A percentile compares a stretch with the other conserved stretches of the same genome.
phyloP scores from a whole-genome alignment of 2,113 vertebrate genomes.

The Echinops telfairi region DNA sequence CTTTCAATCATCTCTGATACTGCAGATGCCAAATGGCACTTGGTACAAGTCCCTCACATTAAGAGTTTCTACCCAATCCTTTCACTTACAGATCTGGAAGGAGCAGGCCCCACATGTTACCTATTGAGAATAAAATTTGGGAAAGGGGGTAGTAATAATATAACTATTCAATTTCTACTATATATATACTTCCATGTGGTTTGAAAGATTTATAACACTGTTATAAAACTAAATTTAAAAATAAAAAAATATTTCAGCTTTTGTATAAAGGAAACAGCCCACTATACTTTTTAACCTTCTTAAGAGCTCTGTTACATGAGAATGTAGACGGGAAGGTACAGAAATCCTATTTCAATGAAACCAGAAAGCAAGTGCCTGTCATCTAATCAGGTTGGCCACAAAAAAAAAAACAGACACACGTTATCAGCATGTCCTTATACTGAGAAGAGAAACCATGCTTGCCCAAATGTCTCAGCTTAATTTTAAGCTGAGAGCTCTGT shows the following conservation, averaged over 20 bases:
- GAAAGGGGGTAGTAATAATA: neutral
- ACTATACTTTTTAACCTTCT: neutral
- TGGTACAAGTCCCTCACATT: constrained; percentile 25
- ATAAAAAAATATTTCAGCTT: neutral
- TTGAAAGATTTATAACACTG: neutral
- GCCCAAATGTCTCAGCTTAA: constrained; percentile 61
- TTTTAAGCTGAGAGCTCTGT: constrained; percentile 64
- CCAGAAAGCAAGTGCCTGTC: constrained; percentile 41
- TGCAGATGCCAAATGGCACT: constrained; percentile 55
- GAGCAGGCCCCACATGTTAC: neutral
- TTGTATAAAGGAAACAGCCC: neutral
- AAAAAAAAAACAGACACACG: constrained; percentile 52
- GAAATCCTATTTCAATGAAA: neutral
- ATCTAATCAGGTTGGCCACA: constrained; percentile 62
- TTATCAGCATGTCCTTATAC: constrained; percentile 52
- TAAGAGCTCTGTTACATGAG: neutral
- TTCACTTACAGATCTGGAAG: constrained; percentile 11
- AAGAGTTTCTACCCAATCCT: constrained; percentile 18
- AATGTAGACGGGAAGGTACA: constrained; percentile 8
- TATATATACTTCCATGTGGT: neutral
- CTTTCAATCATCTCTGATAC: constrained; percentile 9
- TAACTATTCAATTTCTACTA: neutral
- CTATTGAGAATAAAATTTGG: neutral
- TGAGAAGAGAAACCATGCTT: constrained; percentile 56
- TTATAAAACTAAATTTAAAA: constrained; percentile 8